phyloP scores from a whole-genome alignment of 1,140 invertebrate genomes.

The Drosophila quadrilineata region DNA sequence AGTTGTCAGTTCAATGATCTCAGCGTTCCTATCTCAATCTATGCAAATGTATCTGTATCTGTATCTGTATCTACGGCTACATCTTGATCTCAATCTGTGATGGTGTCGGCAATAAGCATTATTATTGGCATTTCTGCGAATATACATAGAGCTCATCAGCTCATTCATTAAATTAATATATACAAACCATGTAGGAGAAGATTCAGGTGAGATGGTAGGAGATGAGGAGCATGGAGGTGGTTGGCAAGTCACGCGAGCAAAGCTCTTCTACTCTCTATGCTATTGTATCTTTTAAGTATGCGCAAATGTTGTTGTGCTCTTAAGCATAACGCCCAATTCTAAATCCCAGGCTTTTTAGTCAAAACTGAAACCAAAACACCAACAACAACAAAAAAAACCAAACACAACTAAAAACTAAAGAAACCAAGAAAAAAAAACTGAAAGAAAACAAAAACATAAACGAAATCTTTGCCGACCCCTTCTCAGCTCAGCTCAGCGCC shows the following conservation, averaged over 20 bases:
- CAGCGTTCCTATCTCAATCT: not conserved
- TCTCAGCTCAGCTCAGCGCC: conserved; percentile 39
- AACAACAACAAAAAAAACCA: too few relatives aligned
- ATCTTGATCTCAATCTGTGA: too few relatives aligned
- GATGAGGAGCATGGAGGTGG: not conserved
- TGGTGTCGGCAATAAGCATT: conserved; percentile 43
- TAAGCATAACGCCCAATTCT: conserved; percentile 50
- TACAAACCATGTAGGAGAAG: conserved; percentile 3
- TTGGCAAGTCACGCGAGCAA: conserved; percentile 24
- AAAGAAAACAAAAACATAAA: conserved; percentile 19
- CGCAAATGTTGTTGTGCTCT: conserved; percentile 39
- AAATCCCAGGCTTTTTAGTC: not conserved
- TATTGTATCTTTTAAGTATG: conserved; percentile 50
- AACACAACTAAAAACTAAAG: too few relatives aligned
- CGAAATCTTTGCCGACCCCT: not conserved
- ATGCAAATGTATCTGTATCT: not conserved
- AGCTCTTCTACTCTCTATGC: too few relatives aligned
- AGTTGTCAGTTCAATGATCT: conserved; percentile 50
- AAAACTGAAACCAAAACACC: conserved; percentile 24
- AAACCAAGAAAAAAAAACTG: conserved; percentile 8
- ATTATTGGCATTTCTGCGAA: conserved; percentile 68
- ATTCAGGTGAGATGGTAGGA: not conserved
- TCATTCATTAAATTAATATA: conserved; percentile 76
- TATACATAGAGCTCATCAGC: conserved; percentile 49
- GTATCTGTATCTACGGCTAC: conserved; percentile 7